Evolutionary conservation across 2,888 invertebrate genomes (phyloP), one percentile per base, ranked within the genome.

Genomic region (Hylaea fasciaria): DNA sequence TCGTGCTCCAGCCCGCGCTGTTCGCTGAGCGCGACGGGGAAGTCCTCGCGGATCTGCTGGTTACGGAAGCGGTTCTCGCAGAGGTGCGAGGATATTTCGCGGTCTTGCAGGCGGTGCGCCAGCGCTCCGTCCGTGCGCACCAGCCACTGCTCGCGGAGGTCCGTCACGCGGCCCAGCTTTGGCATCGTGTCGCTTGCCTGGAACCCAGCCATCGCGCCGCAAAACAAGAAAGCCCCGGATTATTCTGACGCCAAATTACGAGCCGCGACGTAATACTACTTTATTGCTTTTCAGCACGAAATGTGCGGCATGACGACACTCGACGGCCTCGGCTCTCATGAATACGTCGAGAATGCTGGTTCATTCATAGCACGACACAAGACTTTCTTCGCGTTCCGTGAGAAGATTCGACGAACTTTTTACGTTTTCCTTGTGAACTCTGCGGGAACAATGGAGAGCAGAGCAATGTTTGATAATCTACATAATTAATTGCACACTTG

Each of bases 1-100:
- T 91, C 91, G 57, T 90, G 86, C 59, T 93, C 92, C 12, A 92
- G 78, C 37, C 80, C 89, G 12, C 85, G 77, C 69, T 93, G 92
- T 62, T 91, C 92, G 64, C 73, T 88, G 10, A 92, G 73, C 2
- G 92, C 92, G 11, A 92, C 83, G 0, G 92, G 92, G 57, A 92
- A 93, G 69, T 93, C 92, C 58, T 92, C 92, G 0, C 92, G 83
- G 47, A 93, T 93, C 73, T 89, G 92, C 68, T 92, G 92, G 71
- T 93, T 93, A 10, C 92, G 83, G 67, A 77, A 87, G 65, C 91
- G 79, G 72, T 93, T 93, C 70, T 91, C 92, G 63, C 89, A 89
- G 37, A 92, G 83, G 62, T 92, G 92, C 4, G 91, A 87, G 0
- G 90, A 90, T 57, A 92, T 92, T 73, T 93, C 92, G 1, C 91